Evolutionary conservation across 1,140 invertebrate genomes (phyloP), one percentile per base, ranked within the genome.

Genomic region (Chymomyza costata): DNA sequence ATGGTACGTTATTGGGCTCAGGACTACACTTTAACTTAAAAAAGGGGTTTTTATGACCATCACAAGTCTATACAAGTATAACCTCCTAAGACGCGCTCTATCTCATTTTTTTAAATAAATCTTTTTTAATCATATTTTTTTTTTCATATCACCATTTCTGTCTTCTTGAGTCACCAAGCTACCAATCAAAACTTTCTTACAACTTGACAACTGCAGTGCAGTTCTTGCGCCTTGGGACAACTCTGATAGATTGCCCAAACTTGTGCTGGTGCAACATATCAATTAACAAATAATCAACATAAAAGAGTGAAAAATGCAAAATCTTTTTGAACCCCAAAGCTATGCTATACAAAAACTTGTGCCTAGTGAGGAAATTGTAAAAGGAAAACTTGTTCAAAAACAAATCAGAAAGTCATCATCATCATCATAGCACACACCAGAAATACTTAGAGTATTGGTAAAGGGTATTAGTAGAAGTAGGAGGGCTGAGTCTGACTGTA

Each of bases 211-310:
- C n/a, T n/a, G n/a, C n/a, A n/a, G n/a, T n/a, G n/a, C n/a, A n/a
- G n/a, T n/a, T n/a, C n/a, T n/a, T n/a, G n/a, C n/a, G n/a, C n/a
- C n/a, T n/a, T n/a, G n/a, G n/a, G n/a, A n/a, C n/a, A n/a, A n/a
- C n/a, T n/a, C n/a, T n/a, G n/a, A n/a, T n/a, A n/a, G 21, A 5
- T 3, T 25, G 35, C 25, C 7, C 11, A 56, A 78, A 66, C 59
- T 78, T 78, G 71, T 71, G n/a, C n/a, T n/a, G n/a, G n/a, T 70
- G 65, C 46, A 50, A 65, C 71, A 78, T 67, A 80, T 78, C 71
- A 78, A 78, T 78, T 78, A 80, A 80, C 71, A 78, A 78, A 78
- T 78, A 78, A 78, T 78, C 80, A 71, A 78, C 66, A 8, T 5
- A 25, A 25, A 25, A 25, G 8, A n/a, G n/a, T n/a, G 21, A 25